Base-by-base conservation (phyloP, 2,888 invertebrate genomes). In the Synergus gifuensis region DNA sequence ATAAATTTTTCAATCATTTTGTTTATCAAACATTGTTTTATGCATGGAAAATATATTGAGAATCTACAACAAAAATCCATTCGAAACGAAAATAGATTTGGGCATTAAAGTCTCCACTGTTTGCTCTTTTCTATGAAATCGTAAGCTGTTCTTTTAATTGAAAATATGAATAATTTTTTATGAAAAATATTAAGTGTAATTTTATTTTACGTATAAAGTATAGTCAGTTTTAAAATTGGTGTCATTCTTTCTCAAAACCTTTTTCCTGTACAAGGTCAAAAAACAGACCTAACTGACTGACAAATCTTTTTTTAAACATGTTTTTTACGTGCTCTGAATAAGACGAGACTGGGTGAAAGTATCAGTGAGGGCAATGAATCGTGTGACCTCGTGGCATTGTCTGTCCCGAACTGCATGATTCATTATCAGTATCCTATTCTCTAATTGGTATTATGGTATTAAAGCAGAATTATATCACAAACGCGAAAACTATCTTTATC, bases 261-360 rank as follows among this genome's bases (percentile, higher is more conserved):
- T 36, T 54, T 58, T 73, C 1, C 5, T 73, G 36, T 4, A 73
- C 54, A 54, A 73, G 54, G 40, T 73, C 36, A 73, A 73, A 54
- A 62, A 58, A 54, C 64, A 42, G 18, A 42, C 42, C 42, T 40
- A 9, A 12, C 36, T 73, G 73, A 73, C 36, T 73, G 73, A 58
- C 36, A 49, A 36, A 7, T 73, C 36, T 54, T 69, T 69, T 49
- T 54, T 73, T 16, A 40, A 73, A 54, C 36, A 36, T 28, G 16
- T 54, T 54, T 73, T 58, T 73, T 73, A 73, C 73, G 73, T 73
- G 73, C 36, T 73, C 12, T 36, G 73, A 73, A 73, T 73, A n/a
- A 49, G 40, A 62, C 77, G 46, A 80, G 81, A 84, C 86, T 83
- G 84, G 87, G 87, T 86, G 87, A 88, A 88, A 88, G 88, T 88